Evolutionary conservation across 2,113 vertebrate species (phyloP), one percentile per base, ranked within the genome.

Genomic region (Protobothrops flavoviridis): DNA sequence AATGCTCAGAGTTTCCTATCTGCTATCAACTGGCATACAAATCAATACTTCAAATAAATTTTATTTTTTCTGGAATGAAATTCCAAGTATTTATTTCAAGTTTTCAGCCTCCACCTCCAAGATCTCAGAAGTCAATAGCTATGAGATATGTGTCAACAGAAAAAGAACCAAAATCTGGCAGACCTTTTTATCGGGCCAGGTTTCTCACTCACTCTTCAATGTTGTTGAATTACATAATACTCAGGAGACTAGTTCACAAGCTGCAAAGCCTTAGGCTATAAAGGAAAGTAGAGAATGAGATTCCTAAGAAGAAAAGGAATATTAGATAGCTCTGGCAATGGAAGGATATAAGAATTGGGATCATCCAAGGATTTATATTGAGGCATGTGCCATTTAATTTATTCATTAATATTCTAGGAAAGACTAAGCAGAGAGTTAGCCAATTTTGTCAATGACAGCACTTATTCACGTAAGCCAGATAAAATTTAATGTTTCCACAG

Each of bases 201-300:
- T 74, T 88, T 88, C 59, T 53, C 53, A 45, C 69, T 74, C 50
- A 88, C 88, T 43, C 87, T 39, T 92, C 50, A 92, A 50, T 89
- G 88, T 74, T 92, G 33, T 24, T 55, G 91, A 92, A 92, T 92
- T 92, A 92, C 33, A 74, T 89, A 89, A 88, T 92, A 89, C 91
- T 89, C 91, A 43, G n/a, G 61, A 92, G 91, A 89, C 24, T 56
- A 74, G 43, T 50, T 74, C 15, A 55, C 59, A 88, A 52, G 48
- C 61, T 81, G 61, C 48, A 33, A 88, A 88, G 53, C 91, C 91
- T 92, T 87, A 88, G 91, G 91, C 86, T 81, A 81, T n/a, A 89
- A 81, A 64, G 91, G 23, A 74, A 89, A 88, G 59, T 88, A 21
- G 23, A 52, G 91, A 88, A 88, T 88, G 24, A 33, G 91, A 81